These are phyloP conservation scores for Muscidifurax raptorellus DNA, from an alignment of 1,140 invertebrate genomes.

Conservation along the genomic window DNA sequence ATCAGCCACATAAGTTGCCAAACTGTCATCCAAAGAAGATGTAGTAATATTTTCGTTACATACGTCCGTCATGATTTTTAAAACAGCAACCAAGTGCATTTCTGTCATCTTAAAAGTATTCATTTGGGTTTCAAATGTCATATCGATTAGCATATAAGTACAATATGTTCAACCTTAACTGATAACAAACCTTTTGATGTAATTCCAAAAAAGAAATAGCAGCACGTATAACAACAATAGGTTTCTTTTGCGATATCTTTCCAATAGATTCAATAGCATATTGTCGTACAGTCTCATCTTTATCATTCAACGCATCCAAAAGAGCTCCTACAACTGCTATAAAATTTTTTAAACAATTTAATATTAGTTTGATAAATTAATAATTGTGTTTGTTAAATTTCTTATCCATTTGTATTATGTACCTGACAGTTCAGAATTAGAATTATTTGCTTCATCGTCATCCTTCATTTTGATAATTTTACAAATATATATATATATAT, in stretches of 20 bases:
- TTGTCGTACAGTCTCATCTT: conserved; percentile 76
- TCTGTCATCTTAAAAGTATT: conserved; percentile 65
- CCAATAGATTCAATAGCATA: conserved; percentile 76
- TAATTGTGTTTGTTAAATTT: not conserved
- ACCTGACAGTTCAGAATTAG: conserved; percentile 45
- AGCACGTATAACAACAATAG: conserved; percentile 75
- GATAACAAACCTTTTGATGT: conserved; percentile 71
- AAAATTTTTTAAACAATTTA: conserved; percentile 55
- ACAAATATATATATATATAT: not conserved
- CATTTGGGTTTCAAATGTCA: no score
- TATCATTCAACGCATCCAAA: conserved; percentile 78
- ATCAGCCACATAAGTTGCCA: conserved; percentile 66
- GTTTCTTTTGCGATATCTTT: conserved; percentile 77
- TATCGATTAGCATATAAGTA: no score
- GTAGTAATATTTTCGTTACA: conserved; percentile 73
- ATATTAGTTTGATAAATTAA: not conserved
- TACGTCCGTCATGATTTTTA: conserved; percentile 75
- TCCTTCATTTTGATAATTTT: conserved; percentile 37
- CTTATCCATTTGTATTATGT: not conserved
- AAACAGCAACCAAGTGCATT: conserved; percentile 69
- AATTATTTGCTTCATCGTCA: conserved; percentile 37
- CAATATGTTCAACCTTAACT: conserved; percentile 37
- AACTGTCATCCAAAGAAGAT: conserved; percentile 57
- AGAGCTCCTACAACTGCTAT: conserved; percentile 78
- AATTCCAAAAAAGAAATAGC: conserved; percentile 73